Conservation (phyloP, 2,113 vertebrate genomes). For the Rutilus rutilus region DNA sequence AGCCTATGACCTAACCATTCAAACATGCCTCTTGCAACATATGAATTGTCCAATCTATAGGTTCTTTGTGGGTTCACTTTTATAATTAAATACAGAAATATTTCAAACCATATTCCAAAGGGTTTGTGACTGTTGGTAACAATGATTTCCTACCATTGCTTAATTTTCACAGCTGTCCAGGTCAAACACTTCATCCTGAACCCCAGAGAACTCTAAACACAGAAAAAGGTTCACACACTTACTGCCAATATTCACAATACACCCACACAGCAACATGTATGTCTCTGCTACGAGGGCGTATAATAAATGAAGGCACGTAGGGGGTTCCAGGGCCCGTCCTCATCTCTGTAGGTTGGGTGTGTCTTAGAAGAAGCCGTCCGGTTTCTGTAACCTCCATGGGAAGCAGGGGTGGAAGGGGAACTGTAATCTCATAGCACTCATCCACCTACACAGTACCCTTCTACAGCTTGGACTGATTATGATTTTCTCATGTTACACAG, state of each 20-base stretch:
- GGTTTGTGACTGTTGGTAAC: neutral
- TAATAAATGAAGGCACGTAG: conserved; percentile 42
- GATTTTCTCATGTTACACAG: conserved; percentile 45
- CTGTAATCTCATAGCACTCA: conserved; percentile 50
- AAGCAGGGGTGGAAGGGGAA: conserved; percentile 27
- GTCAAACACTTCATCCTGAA: neutral
- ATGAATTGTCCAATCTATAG: neutral
- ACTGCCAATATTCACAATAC: conserved; percentile 46
- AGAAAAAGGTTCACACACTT: conserved; percentile 37
- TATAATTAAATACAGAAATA: neutral
- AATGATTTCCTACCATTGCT: neutral
- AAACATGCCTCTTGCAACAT: neutral
- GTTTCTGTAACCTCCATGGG: conserved; percentile 41
- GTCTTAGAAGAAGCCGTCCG: conserved; percentile 41
- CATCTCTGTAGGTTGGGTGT: conserved; percentile 23
- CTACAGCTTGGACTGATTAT: conserved; percentile 57
- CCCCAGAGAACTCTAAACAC: conserved; percentile 21
- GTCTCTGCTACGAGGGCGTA: conserved; percentile 48
- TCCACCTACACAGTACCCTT: conserved; percentile 47
- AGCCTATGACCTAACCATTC: neutral
- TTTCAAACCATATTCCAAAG: neutral
- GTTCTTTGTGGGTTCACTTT: neutral
- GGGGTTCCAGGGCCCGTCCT: conserved; percentile 54
- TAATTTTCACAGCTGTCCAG: conserved; percentile 16
- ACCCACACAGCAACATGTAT: conserved; percentile 47